phyloP scores from a whole-genome alignment of 1,140 invertebrate species.

The Philaenus spumarius region DNA sequence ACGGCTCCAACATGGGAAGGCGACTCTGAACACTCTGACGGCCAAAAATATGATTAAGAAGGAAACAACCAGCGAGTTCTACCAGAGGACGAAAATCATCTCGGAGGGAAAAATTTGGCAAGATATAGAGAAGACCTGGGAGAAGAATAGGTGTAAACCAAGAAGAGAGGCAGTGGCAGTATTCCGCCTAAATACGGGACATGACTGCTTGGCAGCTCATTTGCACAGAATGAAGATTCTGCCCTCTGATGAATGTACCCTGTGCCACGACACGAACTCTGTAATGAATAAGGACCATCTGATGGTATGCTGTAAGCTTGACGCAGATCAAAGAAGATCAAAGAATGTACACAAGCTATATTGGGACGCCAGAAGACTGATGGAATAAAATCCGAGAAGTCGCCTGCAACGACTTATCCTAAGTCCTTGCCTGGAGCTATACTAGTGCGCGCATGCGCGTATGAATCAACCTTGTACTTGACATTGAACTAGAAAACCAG shows the following conservation, averaged over 20 bases:
- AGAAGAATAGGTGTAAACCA: background rate
- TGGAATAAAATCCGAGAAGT: background rate
- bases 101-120: background rate
- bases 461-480: no score
- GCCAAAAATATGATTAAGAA: background rate
- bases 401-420: no score
- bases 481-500: no score
- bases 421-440: no score
- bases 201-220: background rate
- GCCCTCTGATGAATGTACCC: background rate
- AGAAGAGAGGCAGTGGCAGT: background rate
- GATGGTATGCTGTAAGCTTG: background rate
- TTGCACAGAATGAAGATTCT: background rate
- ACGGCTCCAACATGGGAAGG: background rate
- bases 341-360: background rate
- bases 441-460: no score
- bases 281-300: background rate
- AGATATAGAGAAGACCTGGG: background rate
- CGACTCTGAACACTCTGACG: background rate
- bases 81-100: background rate
- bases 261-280: background rate
- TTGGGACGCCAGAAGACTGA: background rate
- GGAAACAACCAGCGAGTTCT: background rate
- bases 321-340: background rate
- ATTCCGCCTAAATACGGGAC: no score